phyloP scores from a whole-genome alignment of 2,113 vertebrate species.

The Nipponia nippon region DNA sequence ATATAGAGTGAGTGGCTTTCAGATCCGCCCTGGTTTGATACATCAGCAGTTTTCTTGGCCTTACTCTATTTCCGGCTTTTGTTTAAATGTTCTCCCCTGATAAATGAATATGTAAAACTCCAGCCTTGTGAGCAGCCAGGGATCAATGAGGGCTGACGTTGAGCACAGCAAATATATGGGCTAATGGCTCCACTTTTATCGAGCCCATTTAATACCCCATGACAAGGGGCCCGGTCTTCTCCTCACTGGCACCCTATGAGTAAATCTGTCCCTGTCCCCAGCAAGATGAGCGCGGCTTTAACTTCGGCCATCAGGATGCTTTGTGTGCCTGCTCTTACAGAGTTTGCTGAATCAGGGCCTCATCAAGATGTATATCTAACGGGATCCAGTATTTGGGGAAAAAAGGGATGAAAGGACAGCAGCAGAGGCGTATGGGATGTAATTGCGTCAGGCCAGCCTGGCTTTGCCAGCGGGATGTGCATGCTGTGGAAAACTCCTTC shows the following conservation, averaged over 20 bases:
- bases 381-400: background rate
- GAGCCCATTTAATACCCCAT: background rate
- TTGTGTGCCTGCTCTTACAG: background rate
- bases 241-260: background rate
- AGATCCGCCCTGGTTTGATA: background rate
- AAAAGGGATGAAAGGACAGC: background rate
- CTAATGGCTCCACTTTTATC: background rate
- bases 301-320: background rate
- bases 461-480: background rate
- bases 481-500: background rate
- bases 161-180: background rate
- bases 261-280: background rate
- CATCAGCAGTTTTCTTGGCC: background rate
- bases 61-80: background rate
- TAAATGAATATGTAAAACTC: background rate
- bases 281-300: background rate
- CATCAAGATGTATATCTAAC: accelerated
- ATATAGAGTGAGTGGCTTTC: background rate
- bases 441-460: background rate
- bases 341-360: background rate
- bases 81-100: background rate
- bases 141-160: background rate
- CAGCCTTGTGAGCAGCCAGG: background rate
- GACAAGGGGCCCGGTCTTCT: background rate
- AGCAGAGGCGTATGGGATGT: background rate